A percentile compares a stretch with the other conserved stretches of the same genome.
Evolutionary conservation across 1,140 invertebrate species (phyloP).

Genomic region (Aleiodes sp.): DNA sequence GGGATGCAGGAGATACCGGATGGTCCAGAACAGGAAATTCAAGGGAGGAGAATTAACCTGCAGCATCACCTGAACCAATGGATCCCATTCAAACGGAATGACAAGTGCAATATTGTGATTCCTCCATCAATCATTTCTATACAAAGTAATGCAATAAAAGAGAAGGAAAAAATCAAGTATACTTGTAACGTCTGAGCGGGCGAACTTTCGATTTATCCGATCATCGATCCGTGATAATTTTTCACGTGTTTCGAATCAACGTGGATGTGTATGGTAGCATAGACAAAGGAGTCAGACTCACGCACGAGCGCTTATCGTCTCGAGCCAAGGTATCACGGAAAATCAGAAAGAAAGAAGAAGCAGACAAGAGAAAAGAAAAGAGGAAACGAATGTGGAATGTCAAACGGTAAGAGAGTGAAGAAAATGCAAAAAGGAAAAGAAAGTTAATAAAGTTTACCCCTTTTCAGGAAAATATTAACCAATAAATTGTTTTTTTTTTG

Average conservation of each 20-base stretch:
- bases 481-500: background rate
- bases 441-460: too few species aligned
- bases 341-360: background rate
- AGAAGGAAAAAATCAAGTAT: conserved; percentile 33
- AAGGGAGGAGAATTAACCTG: conserved; percentile 31
- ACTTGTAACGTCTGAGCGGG: conserved; percentile 3
- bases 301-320: conserved; percentile 7
- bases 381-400: conserved; percentile 26
- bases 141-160: background rate
- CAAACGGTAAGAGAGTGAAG: background rate
- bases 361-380: background rate
- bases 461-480: too few species aligned
- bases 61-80: conserved; percentile 24
- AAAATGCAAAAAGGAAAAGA: too few species aligned
- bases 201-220: conserved; percentile 25
- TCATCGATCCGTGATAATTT: conserved; percentile 28
- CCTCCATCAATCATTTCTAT: too few species aligned
- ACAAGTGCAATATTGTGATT: background rate
- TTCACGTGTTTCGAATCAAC: background rate
- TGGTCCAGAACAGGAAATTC: conserved; percentile 57
- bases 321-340: background rate
- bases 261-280: background rate
- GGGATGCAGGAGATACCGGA: conserved; percentile 14
- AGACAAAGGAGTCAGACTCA: conserved; percentile 23
- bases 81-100: conserved; percentile 5